phyloP scores from a whole-genome alignment of 2,797 vertebrate species.

The Balearica regulorum region DNA sequence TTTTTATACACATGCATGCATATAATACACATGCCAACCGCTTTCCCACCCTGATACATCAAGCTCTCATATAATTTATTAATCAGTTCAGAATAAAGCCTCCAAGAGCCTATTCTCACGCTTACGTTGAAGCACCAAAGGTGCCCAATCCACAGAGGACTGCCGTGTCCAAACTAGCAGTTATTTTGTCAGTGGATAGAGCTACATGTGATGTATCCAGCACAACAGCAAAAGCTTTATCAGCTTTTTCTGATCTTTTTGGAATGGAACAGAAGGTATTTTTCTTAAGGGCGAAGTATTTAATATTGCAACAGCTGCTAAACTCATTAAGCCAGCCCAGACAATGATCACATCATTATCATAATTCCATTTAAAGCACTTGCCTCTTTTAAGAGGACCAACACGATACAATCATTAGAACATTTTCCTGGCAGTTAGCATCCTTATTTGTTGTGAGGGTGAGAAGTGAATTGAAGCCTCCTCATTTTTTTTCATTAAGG shows the following conservation, averaged over 20 bases:
- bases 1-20: rapidly evolving
- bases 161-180: not conserved
- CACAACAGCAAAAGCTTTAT: not conserved
- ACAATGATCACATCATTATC: constrained; percentile 38
- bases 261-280: not conserved
- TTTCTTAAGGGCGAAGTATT: constrained; percentile 27
- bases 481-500: not conserved
- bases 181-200: not conserved
- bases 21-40: not conserved
- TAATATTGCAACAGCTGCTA: not conserved
- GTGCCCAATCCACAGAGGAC: not conserved
- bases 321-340: constrained; percentile 34
- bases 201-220: not conserved
- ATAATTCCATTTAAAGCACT: constrained; percentile 36
- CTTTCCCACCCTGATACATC: not conserved
- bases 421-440: not conserved
- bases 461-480: not conserved
- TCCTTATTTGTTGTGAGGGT: not conserved
- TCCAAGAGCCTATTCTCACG: not conserved
- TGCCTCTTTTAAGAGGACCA: not conserved
- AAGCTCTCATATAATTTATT: not conserved
- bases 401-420: not conserved
- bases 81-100: not conserved
- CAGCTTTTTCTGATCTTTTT: not conserved
- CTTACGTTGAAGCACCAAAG: not conserved